Evolutionary conservation across 2,113 vertebrate species (phyloP).

Genomic region (Formicarius rufipectus): DNA sequence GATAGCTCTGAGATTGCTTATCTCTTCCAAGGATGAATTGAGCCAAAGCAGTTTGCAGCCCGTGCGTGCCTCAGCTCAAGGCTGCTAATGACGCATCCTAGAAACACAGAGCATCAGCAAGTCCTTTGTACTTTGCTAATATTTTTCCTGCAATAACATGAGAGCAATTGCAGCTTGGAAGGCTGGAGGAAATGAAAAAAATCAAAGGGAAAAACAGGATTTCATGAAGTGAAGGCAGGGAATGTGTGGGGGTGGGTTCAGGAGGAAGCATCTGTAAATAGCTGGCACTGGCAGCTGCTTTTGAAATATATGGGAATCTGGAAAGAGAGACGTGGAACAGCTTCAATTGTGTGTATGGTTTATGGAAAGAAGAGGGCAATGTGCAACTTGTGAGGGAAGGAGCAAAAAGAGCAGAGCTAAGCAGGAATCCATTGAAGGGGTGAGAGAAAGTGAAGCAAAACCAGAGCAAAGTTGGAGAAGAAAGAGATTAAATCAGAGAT

Average conservation of each 20-base stretch:
- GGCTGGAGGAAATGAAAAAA: background rate
- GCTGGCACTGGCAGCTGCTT: background rate
- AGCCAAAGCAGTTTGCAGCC: conserved; percentile 35
- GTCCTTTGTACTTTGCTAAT: conserved; percentile 38
- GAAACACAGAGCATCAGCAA: conserved; percentile 50
- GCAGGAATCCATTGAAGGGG: background rate
- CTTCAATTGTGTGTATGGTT: background rate
- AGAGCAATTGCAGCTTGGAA: conserved; percentile 28
- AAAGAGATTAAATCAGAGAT: background rate
- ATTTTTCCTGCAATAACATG: conserved; percentile 17
- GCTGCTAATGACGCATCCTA: conserved; percentile 43
- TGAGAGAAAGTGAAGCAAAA: background rate
- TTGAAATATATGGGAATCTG: background rate
- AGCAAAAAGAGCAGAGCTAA: background rate
- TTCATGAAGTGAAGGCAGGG: background rate
- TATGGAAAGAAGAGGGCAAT: background rate
- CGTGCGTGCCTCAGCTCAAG: conserved; percentile 13
- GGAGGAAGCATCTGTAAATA: conserved; percentile 42
- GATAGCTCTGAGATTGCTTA: conserved; percentile 34
- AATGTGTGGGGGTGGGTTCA: background rate
- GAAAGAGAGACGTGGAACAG: background rate
- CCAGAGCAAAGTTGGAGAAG: background rate
- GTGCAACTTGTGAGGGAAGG: background rate
- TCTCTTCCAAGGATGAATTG: conserved; percentile 22
- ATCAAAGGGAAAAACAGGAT: background rate